phyloP scores from a whole-genome alignment of 2,113 vertebrate genomes.

The Entomyzon cyanotis region DNA sequence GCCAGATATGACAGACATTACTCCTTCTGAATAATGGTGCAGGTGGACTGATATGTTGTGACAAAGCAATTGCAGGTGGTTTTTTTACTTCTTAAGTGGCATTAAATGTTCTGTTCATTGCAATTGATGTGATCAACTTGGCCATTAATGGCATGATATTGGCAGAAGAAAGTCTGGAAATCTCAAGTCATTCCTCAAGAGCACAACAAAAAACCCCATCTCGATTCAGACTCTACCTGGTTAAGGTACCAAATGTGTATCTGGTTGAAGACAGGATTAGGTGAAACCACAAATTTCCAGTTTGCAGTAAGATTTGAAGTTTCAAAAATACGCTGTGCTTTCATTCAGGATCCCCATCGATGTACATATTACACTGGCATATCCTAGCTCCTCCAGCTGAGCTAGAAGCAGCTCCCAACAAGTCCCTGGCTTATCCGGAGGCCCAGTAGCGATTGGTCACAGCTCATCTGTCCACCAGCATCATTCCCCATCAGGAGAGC shows the following conservation, averaged over 20 bases:
- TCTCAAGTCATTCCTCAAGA: background rate
- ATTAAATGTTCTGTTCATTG: background rate
- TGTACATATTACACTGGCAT: background rate
- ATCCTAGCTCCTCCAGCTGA: accelerated
- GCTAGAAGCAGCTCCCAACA: background rate
- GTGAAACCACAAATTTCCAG: background rate
- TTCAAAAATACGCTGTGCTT: background rate
- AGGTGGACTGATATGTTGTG: background rate
- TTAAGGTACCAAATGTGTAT: background rate
- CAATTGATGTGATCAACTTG: background rate
- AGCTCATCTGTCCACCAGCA: background rate
- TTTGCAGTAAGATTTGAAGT: background rate
- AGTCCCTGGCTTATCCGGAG: background rate
- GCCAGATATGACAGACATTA: background rate
- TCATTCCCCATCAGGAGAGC: accelerated
- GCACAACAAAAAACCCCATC: background rate
- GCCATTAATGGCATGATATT: background rate
- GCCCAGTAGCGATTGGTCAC: background rate
- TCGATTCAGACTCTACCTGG: background rate
- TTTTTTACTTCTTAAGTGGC: background rate
- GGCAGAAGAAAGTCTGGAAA: background rate
- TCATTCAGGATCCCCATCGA: background rate
- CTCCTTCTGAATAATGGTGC: background rate
- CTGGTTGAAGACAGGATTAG: background rate
- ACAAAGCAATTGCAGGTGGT: background rate